Conservation (phyloP, 1,140 invertebrate species). For the Neelides sp. region DNA sequence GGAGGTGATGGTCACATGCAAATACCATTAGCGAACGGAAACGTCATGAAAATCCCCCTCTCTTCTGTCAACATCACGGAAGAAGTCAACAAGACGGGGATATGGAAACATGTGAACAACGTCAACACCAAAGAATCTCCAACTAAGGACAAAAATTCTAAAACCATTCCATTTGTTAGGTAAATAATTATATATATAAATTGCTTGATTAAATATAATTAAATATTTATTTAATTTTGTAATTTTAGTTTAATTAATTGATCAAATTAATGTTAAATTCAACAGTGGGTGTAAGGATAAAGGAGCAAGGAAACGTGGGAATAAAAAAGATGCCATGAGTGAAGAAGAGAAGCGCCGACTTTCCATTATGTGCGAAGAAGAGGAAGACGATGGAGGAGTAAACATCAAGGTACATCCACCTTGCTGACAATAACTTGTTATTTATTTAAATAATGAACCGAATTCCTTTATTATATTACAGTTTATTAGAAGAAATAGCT, state of each 20-base stretch:
- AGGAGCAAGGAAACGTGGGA: constrained; percentile 38
- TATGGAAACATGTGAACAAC: constrained; percentile 84
- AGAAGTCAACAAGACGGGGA: constrained; percentile 80
- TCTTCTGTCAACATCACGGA: constrained; percentile 81
- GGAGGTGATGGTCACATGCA: constrained; percentile 54
- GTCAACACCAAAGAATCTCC: constrained; percentile 37
- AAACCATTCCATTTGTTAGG: too few species aligned
- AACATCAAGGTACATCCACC: constrained; percentile 44
- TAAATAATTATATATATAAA: too few species aligned
- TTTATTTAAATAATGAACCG: too few species aligned
- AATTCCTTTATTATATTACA: too few species aligned
- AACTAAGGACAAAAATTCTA: constrained; percentile 28
- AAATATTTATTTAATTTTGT: neutral
- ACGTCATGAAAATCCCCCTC: constrained; percentile 80
- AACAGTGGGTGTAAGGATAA: constrained; percentile 31
- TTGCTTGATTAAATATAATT: neutral
- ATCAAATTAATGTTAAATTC: constrained; percentile 9
- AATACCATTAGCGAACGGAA: constrained; percentile 77
- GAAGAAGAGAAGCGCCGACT: constrained; percentile 44
- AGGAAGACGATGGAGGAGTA: constrained; percentile 45
- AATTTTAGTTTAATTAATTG: neutral
- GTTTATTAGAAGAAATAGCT: too few species aligned
- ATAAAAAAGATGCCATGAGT: constrained; percentile 44
- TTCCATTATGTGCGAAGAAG: constrained; percentile 48
- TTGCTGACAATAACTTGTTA: constrained; percentile 24